Conservation (phyloP, 2,797 vertebrate species). For the Psittacula echo region DNA sequence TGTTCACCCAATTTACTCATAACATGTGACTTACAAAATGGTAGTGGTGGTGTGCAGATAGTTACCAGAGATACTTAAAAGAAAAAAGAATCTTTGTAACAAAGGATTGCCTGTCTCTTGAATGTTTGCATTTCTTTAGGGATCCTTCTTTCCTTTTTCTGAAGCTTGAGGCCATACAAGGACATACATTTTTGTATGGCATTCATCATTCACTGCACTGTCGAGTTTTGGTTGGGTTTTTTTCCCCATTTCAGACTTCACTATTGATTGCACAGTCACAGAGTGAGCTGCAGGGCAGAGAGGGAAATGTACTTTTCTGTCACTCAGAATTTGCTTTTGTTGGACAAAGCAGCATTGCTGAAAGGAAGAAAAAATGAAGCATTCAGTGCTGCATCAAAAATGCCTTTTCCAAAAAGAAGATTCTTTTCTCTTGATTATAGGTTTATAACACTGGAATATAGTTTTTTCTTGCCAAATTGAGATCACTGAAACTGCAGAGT, state of each 20-base stretch:
- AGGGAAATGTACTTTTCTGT: conserved; percentile 67
- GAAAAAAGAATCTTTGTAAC: neutral
- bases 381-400: conserved; percentile 34
- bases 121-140: neutral
- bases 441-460: neutral
- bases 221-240: neutral
- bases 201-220: conserved; percentile 24
- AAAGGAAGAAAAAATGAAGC: conserved; percentile 59
- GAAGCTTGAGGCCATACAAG: conserved; percentile 15
- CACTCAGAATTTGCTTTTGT: conserved; percentile 61
- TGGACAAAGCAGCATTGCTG: conserved; percentile 24
- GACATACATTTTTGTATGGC: conserved; percentile 35
- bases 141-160: neutral
- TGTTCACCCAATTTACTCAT: neutral
- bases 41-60: neutral
- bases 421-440: conserved; percentile 1
- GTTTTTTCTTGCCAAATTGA: conserved; percentile 14
- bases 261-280: conserved; percentile 49
- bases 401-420: neutral
- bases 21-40: neutral
- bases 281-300: conserved; percentile 64
- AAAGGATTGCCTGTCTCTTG: neutral
- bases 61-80: neutral
- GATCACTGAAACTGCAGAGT: conserved; percentile 11
- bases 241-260: conserved; percentile 19